These are phyloP conservation scores for Cyanistes caeruleus DNA, from an alignment of 2,113 vertebrate species.

Conservation along the genomic window DNA sequence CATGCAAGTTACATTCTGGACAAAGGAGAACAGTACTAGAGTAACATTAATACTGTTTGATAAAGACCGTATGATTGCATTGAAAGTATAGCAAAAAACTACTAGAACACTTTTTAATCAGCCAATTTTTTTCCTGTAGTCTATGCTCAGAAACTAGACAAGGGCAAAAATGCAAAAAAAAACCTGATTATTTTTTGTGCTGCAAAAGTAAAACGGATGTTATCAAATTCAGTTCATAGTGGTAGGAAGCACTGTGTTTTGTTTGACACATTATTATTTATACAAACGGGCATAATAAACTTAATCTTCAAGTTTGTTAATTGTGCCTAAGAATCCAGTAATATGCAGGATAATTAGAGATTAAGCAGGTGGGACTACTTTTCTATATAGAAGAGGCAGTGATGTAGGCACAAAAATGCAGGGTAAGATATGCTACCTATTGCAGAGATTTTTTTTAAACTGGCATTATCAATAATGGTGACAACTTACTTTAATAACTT, in stretches of 20 bases:
- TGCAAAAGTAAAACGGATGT: neutral
- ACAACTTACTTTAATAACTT: constrained; percentile 88
- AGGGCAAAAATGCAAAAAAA: accelerated
- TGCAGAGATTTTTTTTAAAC: neutral
- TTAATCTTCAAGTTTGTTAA: neutral
- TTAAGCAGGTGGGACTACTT: neutral
- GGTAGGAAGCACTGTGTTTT: neutral
- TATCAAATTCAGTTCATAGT: neutral
- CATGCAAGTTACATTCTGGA: neutral
- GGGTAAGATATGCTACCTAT: neutral
- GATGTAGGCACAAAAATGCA: neutral
- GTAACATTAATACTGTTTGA: neutral
- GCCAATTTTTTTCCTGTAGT: neutral
- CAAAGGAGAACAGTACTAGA: neutral
- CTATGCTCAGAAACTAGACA: neutral
- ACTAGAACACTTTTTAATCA: neutral
- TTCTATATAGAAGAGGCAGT: neutral
- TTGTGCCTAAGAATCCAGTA: neutral
- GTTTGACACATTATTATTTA: neutral
- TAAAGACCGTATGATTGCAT: neutral
- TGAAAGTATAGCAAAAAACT: neutral
- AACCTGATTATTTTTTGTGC: neutral
- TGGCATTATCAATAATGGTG: neutral
- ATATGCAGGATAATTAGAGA: neutral
- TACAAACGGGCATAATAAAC: neutral